A percentile compares a stretch with the other conserved stretches of the same genome.
These are phyloP conservation scores for Heliornis fulica DNA, from an alignment of 2,113 vertebrate genomes.

Conservation along the genomic window DNA sequence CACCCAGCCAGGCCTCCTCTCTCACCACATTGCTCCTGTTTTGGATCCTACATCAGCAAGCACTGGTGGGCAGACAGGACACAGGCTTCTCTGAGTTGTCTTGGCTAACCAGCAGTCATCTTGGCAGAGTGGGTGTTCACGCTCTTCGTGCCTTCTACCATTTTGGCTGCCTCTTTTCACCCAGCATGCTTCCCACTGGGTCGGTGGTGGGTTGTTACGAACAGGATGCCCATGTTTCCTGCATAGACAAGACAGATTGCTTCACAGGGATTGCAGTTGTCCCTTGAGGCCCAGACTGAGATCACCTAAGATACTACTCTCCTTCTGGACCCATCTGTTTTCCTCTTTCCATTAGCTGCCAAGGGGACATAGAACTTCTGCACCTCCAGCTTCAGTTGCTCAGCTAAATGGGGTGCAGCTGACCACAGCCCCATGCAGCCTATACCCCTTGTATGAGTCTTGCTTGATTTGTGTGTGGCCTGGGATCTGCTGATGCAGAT, in stretches of 20 bases:
- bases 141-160: not conserved
- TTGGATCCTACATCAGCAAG: not conserved
- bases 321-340: not conserved
- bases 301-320: not conserved
- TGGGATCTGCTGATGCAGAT: not conserved
- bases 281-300: not conserved
- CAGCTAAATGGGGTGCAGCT: not conserved
- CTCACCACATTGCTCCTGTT: not conserved
- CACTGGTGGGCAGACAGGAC: not conserved
- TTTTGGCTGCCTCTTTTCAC: not conserved
- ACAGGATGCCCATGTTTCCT: not conserved
- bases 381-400: not conserved
- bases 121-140: not conserved
- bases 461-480: not conserved
- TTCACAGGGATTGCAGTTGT: not conserved
- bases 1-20: not conserved
- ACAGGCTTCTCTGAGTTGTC: not conserved
- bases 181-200: not conserved
- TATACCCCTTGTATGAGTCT: not conserved
- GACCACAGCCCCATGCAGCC: not conserved
- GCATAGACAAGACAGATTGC: not conserved
- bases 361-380: not conserved
- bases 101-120: not conserved
- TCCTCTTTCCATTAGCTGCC: not conserved
- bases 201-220: not conserved